phyloP scores from a whole-genome alignment of 30 jellyfish, hydroid and myxozoan species.

The Mastigias papua region DNA sequence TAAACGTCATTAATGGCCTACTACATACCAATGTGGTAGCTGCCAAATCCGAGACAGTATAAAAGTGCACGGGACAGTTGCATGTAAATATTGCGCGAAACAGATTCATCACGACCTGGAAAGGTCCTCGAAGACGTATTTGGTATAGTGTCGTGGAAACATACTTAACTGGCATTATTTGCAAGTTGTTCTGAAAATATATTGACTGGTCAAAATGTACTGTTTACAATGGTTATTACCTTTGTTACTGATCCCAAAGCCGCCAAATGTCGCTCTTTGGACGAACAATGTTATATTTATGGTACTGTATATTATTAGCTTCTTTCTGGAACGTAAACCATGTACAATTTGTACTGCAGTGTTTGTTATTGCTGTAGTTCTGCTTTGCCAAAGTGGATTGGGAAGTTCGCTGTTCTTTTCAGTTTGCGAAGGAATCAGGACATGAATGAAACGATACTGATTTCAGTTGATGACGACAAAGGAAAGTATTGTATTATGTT shows the following conservation, averaged over 20 bases:
- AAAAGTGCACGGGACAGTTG: background rate
- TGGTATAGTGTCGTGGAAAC: background rate
- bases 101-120: background rate
- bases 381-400: conserved; percentile 80
- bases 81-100: background rate
- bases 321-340: conserved; percentile 77
- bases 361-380: conserved; percentile 59
- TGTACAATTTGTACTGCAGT: conserved; percentile 83
- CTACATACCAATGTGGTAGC: background rate
- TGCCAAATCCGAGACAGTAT: background rate
- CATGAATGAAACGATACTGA: conserved; percentile 7
- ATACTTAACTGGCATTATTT: background rate
- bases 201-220: conserved; percentile 31
- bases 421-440: conserved; percentile 50
- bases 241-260: conserved; percentile 71
- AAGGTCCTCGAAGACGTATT: background rate
- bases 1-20: too few relatives aligned
- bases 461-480: background rate
- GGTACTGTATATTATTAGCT: conserved; percentile 66
- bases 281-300: conserved; percentile 73
- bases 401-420: conserved; percentile 73
- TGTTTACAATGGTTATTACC: conserved; percentile 86
- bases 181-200: background rate
- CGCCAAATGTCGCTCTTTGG: conserved; percentile 71
- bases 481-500: background rate